Conservation (phyloP, 2,888 invertebrate genomes). For the Arctia plantaginis region DNA sequence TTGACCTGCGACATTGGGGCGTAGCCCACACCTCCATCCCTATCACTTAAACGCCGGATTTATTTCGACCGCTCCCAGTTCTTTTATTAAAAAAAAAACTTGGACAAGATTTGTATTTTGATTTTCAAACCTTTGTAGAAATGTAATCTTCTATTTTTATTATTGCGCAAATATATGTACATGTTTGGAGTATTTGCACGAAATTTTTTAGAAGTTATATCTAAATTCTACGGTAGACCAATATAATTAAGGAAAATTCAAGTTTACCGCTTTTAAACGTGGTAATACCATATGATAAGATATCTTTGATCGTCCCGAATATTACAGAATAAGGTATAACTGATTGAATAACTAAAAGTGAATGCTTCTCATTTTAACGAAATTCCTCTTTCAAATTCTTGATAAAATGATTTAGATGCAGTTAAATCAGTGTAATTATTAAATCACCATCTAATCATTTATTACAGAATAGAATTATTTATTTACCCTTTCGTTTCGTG, state of each 20-base stretch:
- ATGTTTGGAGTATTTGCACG: background rate
- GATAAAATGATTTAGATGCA: background rate
- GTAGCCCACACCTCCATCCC: slow-evolving; percentile 57
- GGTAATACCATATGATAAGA: background rate
- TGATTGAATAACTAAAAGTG: background rate
- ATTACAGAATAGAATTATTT: background rate
- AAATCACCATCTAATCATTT: background rate
- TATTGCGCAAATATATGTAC: background rate
- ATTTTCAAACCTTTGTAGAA: background rate
- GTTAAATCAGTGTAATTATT: background rate
- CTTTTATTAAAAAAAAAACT: slow-evolving; percentile 25
- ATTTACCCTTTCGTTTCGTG: background rate
- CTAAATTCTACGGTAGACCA: background rate
- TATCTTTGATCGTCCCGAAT: background rate
- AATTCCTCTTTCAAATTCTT: background rate
- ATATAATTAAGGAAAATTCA: background rate
- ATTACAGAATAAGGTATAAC: background rate
- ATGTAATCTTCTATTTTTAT: background rate
- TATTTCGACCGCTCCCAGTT: slow-evolving; percentile 46
- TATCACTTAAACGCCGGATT: slow-evolving; percentile 59
- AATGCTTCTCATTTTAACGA: background rate
- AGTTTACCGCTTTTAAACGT: background rate
- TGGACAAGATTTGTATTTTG: slow-evolving; percentile 13
- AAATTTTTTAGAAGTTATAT: background rate
- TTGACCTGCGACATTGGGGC: slow-evolving; percentile 70